Evolutionary conservation across 2,797 vertebrate genomes (phyloP), one percentile per base, ranked within the genome.

Genomic region (Brotula barbata): DNA sequence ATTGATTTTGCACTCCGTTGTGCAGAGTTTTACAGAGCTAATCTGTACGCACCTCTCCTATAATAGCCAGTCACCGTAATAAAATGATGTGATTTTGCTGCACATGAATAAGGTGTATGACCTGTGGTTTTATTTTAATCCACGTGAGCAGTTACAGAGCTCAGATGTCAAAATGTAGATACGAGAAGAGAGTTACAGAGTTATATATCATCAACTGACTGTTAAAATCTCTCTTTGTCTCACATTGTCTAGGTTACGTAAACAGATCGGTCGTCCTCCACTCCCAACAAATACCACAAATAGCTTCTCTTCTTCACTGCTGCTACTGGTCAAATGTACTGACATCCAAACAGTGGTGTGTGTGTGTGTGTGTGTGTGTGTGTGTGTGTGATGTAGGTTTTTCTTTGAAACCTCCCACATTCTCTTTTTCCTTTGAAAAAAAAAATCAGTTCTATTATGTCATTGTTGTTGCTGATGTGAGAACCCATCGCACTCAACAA

Each of bases 1-100:
- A 89, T 88, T 83, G 85, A 88, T 86, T 87, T 82, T 86, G 71
- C 73, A 73, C 80, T 86, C 74, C 68, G 64, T 81, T 71, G 68
- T 71, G 75, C 81, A 49, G 73, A 61, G 68, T 80, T 87, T 83
- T 64, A 73, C 69, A 64, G 54, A 64, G 71, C 58, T 64, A 55
- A 77, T 69, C 58, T 33, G 58, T 48, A 43, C 64, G 45, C 53
- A 45, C 41, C 34, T 66, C 55, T 53, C 71, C 39, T 51, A 58
- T 78, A 77, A 78, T 67, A 47, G 23, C 51, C 71, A 52, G 49
- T 42, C 51, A 37, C 48, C 37, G 52, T 42, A 49, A 34, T 14
- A 53, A 64, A 49, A 67, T 66, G 42, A 73, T 54, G 56, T 66
- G n/a, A 57, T 51, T 44, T 44, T 67, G 34, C 10, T 1, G 3